Base-by-base conservation (phyloP, 1,140 invertebrate genomes). In the Euwallacea fornicatus region DNA sequence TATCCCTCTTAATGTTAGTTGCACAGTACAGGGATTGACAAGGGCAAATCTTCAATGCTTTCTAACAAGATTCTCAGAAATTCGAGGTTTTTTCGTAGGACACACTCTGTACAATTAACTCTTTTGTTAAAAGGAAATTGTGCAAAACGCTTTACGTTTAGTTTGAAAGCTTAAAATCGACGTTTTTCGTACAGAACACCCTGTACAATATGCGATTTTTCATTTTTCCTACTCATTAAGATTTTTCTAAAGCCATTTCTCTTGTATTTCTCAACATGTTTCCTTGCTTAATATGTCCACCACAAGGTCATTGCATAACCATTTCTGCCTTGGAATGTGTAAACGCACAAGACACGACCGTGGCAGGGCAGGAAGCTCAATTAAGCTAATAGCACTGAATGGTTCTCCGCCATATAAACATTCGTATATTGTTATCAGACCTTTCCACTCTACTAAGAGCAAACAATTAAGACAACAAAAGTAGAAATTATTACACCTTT, bases 271-370 rank as follows among this genome's bases (percentile, higher is more conserved):
- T 50, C 46, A 50, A 13, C 46, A 50, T 50, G 9, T 50, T 11
- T 50, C 13, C 7, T 2, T 13, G 13, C 46, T 50, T 50, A 13
- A 50, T 50, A 50, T 50, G 46, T 10, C 9, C 46, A 13, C 13
- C 9, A 50, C 46, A 50, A 50, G 46, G 46, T 50, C 46, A 13
- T 50, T 50, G 46, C 46, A 50, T 50, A 50, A 50, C 13, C 46
- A 13, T 11, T 11, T 50, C 13, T 13, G 46, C 46, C 46, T 50
- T 50, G 46, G 46, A 11, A 13, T 50, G 46, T 50, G 46, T 50
- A 50, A 11, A 50, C 2, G 13, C 21, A 50, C 13, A 50, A 11
- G 13, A 50, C 9, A 50, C 13, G 46, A 50, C 46, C 46, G 46
- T 50, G 46, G 9, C 9, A 10, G 46, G 46, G 21, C 21, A 33